Evolutionary conservation across 2,888 invertebrate species (phyloP), one percentile per base, ranked within the genome.

Genomic region (Chrysolina americana): DNA sequence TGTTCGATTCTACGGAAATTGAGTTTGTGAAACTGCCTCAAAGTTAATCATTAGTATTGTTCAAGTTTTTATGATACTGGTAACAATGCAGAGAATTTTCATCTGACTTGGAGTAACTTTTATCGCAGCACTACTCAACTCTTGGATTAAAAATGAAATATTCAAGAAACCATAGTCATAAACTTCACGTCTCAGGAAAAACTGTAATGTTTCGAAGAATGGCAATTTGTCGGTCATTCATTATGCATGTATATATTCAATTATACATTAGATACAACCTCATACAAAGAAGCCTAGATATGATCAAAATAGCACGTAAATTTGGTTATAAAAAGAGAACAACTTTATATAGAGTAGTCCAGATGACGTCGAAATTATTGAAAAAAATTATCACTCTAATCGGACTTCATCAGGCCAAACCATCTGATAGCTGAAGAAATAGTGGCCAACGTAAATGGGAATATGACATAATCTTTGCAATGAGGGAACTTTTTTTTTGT

Each of bases 101-200:
- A 59, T 59, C 28, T 9, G 15, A 59, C 59, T 59, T 59, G n/a
- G 8, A n/a, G 36, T 9, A n/a, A 59, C 28, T 59, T 50, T 59
- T 9, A 59, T 11, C n/a, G 59, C 28, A 36, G 2, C 36, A 59
- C 28, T 59, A 59, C 15, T 28, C n/a, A 59, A 59, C 59, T 59
- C 11, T 59, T 15, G 15, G 59, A 28, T 59, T 59, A 59, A 59
- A 59, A 28, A 59, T 59, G 9, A 59, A 59, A 59, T 59, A 59
- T 59, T 36, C 36, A 59, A 10, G 59, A 23, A 36, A 36, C 28
- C 36, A 19, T 28, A 59, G 8, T 59, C 23, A n/a, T 59, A 36
- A 59, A 59, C 59, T 59, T 21, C 11, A n/a, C n/a, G 59, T 36
- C 8, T n/a, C n/a, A 11, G 1, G 15, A 36, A 15, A 15, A 59